These are phyloP conservation scores for Cryptoblepharus egeriae DNA, from an alignment of 2,797 vertebrate genomes.

Conservation along the genomic window DNA sequence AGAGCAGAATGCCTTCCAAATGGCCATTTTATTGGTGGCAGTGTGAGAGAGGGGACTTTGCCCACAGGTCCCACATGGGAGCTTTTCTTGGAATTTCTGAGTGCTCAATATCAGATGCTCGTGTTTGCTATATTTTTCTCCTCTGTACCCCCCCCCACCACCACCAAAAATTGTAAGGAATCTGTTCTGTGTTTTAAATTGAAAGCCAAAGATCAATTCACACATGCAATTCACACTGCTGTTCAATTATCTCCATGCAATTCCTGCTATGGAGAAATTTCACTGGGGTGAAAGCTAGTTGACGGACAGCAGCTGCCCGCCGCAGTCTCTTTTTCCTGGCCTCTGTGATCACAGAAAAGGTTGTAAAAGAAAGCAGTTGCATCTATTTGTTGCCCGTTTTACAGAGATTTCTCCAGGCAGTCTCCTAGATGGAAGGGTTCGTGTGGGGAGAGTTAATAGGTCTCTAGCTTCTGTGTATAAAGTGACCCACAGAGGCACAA, in stretches of 20 bases:
- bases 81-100: no score
- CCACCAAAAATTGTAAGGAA: no score
- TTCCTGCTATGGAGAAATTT: neutral
- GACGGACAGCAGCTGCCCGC: neutral
- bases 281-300: neutral
- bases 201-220: neutral
- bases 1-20: no score
- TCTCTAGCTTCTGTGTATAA: neutral
- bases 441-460: neutral
- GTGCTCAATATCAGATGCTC: no score
- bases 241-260: neutral
- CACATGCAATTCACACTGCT: neutral
- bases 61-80: no score
- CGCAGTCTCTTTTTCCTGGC: neutral
- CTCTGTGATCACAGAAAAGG: neutral
- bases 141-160: neutral
- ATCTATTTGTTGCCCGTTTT: neutral
- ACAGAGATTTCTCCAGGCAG: neutral
- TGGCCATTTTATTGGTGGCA: no score
- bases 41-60: no score
- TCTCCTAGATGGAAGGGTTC: neutral
- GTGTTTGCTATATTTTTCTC: neutral
- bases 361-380: neutral
- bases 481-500: no score
- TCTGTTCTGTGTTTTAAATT: neutral